phyloP scores from a whole-genome alignment of 2,797 vertebrate genomes.

The Leptodactylus fallax region DNA sequence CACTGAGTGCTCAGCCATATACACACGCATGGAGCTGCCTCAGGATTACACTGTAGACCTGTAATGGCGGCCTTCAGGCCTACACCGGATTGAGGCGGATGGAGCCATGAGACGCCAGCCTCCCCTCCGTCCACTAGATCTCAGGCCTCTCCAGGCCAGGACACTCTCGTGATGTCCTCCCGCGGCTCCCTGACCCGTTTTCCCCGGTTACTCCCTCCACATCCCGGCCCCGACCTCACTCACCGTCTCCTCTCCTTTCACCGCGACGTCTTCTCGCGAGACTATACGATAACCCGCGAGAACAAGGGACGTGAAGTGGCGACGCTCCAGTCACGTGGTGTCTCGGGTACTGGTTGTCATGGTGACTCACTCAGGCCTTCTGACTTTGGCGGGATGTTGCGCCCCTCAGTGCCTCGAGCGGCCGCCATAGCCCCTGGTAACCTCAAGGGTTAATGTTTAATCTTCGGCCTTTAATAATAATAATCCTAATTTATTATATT shows the following conservation, averaged over 20 bases:
- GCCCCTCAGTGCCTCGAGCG: too few species aligned
- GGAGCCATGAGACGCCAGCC: not conserved
- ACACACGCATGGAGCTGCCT: too few species aligned
- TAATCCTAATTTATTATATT: too few species aligned
- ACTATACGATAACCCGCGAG: not conserved
- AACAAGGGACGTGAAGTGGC: not conserved
- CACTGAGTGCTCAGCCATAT: too few species aligned
- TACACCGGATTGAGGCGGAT: not conserved
- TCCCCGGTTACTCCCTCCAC: too few species aligned
- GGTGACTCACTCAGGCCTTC: not conserved
- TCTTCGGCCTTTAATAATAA: too few species aligned
- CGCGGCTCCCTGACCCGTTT: not conserved
- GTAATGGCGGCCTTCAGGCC: not conserved
- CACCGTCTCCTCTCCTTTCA: not conserved
- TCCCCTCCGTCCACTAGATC: too few species aligned
- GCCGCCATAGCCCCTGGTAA: too few species aligned
- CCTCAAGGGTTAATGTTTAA: too few species aligned
- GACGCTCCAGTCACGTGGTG: not conserved
- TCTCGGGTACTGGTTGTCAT: not conserved
- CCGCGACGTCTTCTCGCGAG: not conserved
- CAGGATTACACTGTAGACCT: not conserved
- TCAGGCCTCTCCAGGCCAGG: not conserved
- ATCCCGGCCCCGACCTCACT: not conserved
- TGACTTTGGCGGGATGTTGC: too few species aligned
- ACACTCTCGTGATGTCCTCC: not conserved